These are phyloP conservation scores for Nasonia longicornis DNA, from an alignment of 1,140 invertebrate species.

Conservation along the genomic window DNA sequence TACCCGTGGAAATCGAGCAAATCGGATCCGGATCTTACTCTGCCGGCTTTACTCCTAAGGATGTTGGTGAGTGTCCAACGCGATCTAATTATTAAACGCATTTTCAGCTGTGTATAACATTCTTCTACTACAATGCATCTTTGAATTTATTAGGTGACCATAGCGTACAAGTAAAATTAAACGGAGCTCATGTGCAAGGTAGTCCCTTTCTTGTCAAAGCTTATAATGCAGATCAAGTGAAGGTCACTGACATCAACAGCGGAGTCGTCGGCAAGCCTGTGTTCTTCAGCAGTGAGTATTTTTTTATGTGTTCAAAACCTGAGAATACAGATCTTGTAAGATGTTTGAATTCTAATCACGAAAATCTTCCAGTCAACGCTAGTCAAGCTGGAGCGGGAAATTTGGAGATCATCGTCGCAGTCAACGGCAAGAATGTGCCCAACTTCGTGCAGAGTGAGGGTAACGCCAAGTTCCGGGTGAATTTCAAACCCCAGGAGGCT, in stretches of 20 bases:
- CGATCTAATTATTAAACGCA: slow-evolving; percentile 16
- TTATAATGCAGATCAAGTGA: slow-evolving; percentile 92
- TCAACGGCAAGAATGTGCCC: slow-evolving; percentile 97
- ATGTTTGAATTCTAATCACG: not conserved
- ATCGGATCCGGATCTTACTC: slow-evolving; percentile 63
- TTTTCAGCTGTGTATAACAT: no score
- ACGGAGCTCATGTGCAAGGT: slow-evolving; percentile 87
- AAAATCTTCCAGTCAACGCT: slow-evolving; percentile 77
- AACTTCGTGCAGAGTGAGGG: slow-evolving; percentile 98
- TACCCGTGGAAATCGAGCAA: slow-evolving; percentile 76
- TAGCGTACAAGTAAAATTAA: slow-evolving; percentile 89
- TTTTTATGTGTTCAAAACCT: not conserved
- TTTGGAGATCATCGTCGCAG: slow-evolving; percentile 97
- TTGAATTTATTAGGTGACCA: slow-evolving; percentile 78
- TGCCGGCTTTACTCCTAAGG: slow-evolving; percentile 87
- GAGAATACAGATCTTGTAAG: not conserved
- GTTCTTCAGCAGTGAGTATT: slow-evolving; percentile 90
- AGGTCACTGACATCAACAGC: slow-evolving; percentile 89
- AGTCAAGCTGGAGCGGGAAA: slow-evolving; percentile 91
- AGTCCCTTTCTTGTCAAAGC: slow-evolving; percentile 96
- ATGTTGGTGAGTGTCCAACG: slow-evolving; percentile 77
- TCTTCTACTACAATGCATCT: no score
- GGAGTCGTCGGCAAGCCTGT: slow-evolving; percentile 92
- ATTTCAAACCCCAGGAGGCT: slow-evolving; percentile 95
- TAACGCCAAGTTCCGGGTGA: slow-evolving; percentile 94